Percentiles rank a stretch among this genome's conserved stretches.
Conservation (phyloP, 2,113 vertebrate species). For the Macquaria australasica region DNA sequence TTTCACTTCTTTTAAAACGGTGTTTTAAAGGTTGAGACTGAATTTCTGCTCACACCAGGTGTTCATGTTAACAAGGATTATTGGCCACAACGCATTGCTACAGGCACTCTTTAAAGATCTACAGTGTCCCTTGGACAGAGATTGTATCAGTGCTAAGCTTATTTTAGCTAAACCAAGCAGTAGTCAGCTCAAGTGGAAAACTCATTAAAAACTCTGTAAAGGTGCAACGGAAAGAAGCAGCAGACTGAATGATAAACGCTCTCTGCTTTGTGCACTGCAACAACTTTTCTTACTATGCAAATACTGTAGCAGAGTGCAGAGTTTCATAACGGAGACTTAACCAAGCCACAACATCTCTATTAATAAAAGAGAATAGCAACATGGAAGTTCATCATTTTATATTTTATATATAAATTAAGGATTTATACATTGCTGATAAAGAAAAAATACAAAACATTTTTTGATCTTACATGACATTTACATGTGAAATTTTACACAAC, state of each 20-base stretch:
- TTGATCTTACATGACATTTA: slow-evolving; percentile 99
- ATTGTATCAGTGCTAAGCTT: slow-evolving; percentile 5
- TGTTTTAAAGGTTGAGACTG: neutral
- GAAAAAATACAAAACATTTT: slow-evolving; percentile 95
- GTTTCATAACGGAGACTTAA: neutral
- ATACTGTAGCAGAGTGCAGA: neutral
- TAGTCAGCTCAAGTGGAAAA: slow-evolving; percentile 36
- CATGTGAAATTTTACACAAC: slow-evolving; percentile 97
- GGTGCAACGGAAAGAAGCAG: neutral
- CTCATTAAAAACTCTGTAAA: slow-evolving; percentile 33
- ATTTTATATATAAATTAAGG: slow-evolving; percentile 85
- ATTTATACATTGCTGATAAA: slow-evolving; percentile 83
- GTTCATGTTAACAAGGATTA: slow-evolving; percentile 5
- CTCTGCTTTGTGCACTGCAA: neutral
- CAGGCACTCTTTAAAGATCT: slow-evolving; percentile 10
- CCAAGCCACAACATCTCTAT: neutral
- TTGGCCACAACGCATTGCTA: neutral
- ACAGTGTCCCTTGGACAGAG: neutral
- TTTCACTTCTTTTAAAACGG: slow-evolving; percentile 1
- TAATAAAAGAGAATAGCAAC: slow-evolving; percentile 45
- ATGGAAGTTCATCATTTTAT: slow-evolving; percentile 62
- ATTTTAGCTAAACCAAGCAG: slow-evolving; percentile 27
- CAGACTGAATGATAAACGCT: slow-evolving; percentile 16
- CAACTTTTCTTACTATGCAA: neutral
- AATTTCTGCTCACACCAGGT: slow-evolving; percentile 19